Evolutionary conservation across 1,140 invertebrate species (phyloP).

Genomic region (Bursaphelenchus mucronatus): DNA sequence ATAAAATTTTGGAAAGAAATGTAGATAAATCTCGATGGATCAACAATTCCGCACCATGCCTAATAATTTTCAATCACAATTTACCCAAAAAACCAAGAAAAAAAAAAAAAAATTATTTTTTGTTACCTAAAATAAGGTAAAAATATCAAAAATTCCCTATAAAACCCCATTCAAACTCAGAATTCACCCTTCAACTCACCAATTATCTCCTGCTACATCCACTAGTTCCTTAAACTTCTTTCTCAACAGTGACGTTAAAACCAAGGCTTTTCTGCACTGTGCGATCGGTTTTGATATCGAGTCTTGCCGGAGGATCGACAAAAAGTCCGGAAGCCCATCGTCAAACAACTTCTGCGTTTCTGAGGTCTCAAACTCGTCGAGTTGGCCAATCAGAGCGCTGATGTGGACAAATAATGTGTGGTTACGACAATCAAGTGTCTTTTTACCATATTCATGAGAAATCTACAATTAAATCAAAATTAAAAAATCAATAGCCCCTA

Average conservation of each 20-base stretch:
- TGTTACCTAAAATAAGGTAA: too few relatives aligned
- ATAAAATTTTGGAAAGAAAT: too few relatives aligned
- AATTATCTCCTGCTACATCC: conserved; percentile 6
- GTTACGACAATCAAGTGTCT: not conserved
- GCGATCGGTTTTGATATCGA: conserved; percentile 1
- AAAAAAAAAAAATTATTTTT: too few relatives aligned
- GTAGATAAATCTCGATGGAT: too few relatives aligned
- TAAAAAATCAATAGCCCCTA: too few relatives aligned
- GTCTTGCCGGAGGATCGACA: not conserved
- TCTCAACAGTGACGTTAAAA: not conserved
- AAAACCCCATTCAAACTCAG: too few relatives aligned
- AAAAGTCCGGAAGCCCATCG: not conserved
- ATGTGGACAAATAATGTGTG: conserved; percentile 12
- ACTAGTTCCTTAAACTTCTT: not conserved
- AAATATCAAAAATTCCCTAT: too few relatives aligned
- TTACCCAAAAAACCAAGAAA: too few relatives aligned
- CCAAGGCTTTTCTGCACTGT: not conserved
- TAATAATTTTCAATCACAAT: too few relatives aligned
- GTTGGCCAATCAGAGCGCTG: conserved; percentile 6
- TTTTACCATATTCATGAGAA: not conserved
- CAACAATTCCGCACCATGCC: too few relatives aligned
- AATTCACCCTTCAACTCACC: conserved; percentile 1
- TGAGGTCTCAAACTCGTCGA: conserved; percentile 2
- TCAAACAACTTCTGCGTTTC: not conserved
- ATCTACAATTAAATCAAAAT: too few relatives aligned